Base-by-base conservation (phyloP, 2,797 vertebrate species). In the Cyclopterus lumpus region DNA sequence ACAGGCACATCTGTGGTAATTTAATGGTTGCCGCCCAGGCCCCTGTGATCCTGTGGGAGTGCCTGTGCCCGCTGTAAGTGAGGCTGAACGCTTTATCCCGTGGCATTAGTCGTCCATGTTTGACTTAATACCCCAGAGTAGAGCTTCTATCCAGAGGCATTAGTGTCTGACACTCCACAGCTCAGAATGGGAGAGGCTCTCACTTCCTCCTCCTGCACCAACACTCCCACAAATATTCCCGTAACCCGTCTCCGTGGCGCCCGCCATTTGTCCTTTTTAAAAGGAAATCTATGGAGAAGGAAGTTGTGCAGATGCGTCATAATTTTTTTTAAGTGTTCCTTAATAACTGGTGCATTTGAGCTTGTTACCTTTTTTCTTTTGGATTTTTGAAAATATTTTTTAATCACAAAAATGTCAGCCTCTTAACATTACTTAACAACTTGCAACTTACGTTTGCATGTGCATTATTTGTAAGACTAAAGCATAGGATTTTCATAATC, bases 91-190 rank as follows among this genome's bases (percentile, higher is more conserved):
- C 89, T 93, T 93, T 90, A 93, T 93, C 92, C 90, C 48, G 28
- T 91, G 91, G 89, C 86, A 92, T 94, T 93, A 93, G 89, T 90
- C 78, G 82, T 91, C 92, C 86, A 90, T 93, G 91, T 94, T 91
- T 93, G 90, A 94, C 87, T 92, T 93, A 95, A 93, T 91, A 94
- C 93, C 90, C 87, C 57, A 73, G 91, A 91, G 90, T 89, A 84
- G 88, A 89, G 88, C 85, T 71, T 88, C 90, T 89, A 87, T 94
- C 92, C 81, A 68, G 79, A 88, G 88, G 90, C 89, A 91, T 93
- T 91, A 91, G 88, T 79, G 89, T 93, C 85, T 89, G 91, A 91
- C 91, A 91, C 88, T 87, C 81, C 34, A 55, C 83, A 66, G 83
- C 86, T 84, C 75, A 82, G 86, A 74, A 77, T 76, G 75, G 83